Conservation (phyloP, 2,797 vertebrate species). For the Notolepis coatsorum region DNA sequence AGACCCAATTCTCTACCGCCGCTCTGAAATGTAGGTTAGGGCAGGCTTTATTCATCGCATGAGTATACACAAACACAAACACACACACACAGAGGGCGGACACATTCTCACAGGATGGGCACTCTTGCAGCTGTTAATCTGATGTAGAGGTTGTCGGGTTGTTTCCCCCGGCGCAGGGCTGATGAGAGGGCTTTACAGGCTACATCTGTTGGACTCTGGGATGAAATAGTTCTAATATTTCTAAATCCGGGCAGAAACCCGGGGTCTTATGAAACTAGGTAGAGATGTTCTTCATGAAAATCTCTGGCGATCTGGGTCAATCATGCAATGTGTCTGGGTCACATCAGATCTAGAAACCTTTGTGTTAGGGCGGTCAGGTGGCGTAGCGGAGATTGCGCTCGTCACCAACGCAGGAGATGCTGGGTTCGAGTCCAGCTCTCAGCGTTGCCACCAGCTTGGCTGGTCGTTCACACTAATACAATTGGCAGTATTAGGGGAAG, state of each 20-base stretch:
- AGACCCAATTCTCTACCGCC: slow-evolving; percentile 57
- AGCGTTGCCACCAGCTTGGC: too few relatives aligned
- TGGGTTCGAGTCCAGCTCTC: too few relatives aligned
- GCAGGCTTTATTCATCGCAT: slow-evolving; percentile 54
- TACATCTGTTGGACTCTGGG: slow-evolving; percentile 1
- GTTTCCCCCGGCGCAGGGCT: slow-evolving; percentile 11
- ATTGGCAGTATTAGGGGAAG: too few relatives aligned
- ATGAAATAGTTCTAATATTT: slow-evolving; percentile 10
- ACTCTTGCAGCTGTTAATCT: slow-evolving; percentile 43
- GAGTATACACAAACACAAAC: neutral
- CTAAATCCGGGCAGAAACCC: slow-evolving; percentile 5
- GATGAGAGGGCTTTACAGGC: slow-evolving; percentile 27
- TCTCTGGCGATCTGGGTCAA: slow-evolving; percentile 8
- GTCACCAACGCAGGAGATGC: too few relatives aligned
- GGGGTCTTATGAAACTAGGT: slow-evolving; percentile 1
- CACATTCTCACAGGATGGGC: slow-evolving; percentile 9
- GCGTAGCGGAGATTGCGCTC: too few relatives aligned
- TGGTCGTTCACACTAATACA: too few relatives aligned
- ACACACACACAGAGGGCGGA: neutral
- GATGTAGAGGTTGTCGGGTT: slow-evolving; percentile 16
- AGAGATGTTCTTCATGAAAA: slow-evolving; percentile 18
- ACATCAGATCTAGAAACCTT: slow-evolving; percentile 18
- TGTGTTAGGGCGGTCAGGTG: too few relatives aligned
- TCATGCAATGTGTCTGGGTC: too few relatives aligned
- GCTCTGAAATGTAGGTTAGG: slow-evolving; percentile 63